These are phyloP conservation scores for Micromys minutus DNA, from an alignment of 2,113 vertebrate genomes.

Conservation along the genomic window DNA sequence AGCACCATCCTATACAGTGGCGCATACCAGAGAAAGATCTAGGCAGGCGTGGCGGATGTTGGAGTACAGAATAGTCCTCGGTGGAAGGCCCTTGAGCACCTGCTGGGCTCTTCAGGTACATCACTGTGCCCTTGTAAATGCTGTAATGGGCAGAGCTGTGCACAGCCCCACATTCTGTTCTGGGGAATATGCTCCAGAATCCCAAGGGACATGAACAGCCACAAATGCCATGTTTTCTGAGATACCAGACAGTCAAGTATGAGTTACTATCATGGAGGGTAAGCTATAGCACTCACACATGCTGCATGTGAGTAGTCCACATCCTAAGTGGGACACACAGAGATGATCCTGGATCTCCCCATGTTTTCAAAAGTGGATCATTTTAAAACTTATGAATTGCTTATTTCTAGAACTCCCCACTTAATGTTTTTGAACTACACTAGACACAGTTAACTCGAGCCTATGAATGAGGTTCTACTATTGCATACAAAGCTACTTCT, in stretches of 20 bases:
- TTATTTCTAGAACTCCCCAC: neutral
- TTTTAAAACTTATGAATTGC: neutral
- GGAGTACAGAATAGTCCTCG: fast-evolving
- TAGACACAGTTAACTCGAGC: too few species aligned
- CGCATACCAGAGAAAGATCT: fast-evolving
- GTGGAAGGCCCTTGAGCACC: neutral
- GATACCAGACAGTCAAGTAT: neutral
- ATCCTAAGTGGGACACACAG: neutral
- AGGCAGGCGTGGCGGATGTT: fast-evolving
- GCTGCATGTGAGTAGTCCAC: fast-evolving
- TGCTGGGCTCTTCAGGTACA: too few species aligned
- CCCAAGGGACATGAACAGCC: neutral
- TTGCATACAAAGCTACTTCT: neutral
- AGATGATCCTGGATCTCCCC: neutral
- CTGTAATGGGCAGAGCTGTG: too few species aligned
- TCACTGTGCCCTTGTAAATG: neutral
- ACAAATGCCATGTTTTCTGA: neutral
- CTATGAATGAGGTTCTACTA: too few species aligned
- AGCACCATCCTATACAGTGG: neutral
- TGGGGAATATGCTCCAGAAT: neutral
- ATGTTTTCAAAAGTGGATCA: too few species aligned
- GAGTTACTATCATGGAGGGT: too few species aligned
- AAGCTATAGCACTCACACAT: fast-evolving
- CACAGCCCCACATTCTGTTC: neutral
- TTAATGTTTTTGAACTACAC: neutral